Evolutionary conservation across 1,140 invertebrate genomes (phyloP), one percentile per base, ranked within the genome.

Genomic region (Sinonovacula constricta): DNA sequence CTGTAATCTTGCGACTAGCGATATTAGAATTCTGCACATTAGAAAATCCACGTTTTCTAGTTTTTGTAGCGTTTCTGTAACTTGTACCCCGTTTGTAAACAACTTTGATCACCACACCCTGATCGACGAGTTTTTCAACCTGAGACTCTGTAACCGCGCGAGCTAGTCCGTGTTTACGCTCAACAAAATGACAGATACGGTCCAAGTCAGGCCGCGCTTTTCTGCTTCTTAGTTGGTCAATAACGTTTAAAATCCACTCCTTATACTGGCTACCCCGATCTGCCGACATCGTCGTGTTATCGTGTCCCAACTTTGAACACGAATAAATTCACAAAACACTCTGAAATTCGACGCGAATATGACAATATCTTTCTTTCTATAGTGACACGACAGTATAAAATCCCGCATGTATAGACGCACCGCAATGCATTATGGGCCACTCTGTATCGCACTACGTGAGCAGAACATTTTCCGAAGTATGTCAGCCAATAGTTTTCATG

Each of bases 41-140:
- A 39, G 72, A 76, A 31, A 36, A 76, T 15, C 39, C 49, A 18
- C 72, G 62, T 66, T 76, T 76, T 56, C 62, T 66, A 5, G 77
- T 26, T 83, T 91, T 92, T 12, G 88, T 93, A 10, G 95, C 95
- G 91, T 96, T 96, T 81, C 95, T 92, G 85, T 96, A 96, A 90
- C 95, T 95, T 57, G 94, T 95, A 90, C 93, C 95, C 80, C 95
- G 95, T 91, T 97, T 96, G 90, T 96, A 96, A 84, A 96, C 95
- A 4, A 96, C 95, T 92, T 95, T 95, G 68, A 95, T 93, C 15
- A 97, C 94, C 79, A 94, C 93, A 87, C 94, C 94, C 53, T 93
- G 93, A 83, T 95, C 94, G 2, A 96, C 94, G 81, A 96, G 93
- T 88, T 93, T 92, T 87, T 95, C 94, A 1, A 97, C 90, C 89